These are phyloP conservation scores for Scopus umbretta DNA, from an alignment of 2,113 vertebrate genomes.

Conservation along the genomic window DNA sequence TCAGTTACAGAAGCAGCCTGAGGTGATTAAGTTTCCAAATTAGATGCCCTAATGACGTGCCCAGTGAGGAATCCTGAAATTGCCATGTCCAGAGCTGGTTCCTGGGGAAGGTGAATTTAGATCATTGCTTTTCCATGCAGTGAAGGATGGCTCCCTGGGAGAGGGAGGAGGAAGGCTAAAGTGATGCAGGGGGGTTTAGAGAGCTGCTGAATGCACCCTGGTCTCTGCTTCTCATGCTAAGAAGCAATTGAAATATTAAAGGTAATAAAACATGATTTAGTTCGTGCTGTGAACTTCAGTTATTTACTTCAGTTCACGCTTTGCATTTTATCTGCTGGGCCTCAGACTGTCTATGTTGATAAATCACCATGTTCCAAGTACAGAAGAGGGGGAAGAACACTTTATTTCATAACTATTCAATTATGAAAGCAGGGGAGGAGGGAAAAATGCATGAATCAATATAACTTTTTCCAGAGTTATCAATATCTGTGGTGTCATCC, in stretches of 20 bases:
- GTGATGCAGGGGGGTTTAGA: neutral
- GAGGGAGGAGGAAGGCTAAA: neutral
- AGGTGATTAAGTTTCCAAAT: neutral
- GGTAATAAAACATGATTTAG: slow-evolving; percentile 60
- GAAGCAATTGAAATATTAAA: slow-evolving; percentile 64
- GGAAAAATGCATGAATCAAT: neutral
- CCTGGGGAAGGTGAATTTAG: neutral
- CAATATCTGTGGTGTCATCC: neutral
- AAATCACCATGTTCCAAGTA: slow-evolving; percentile 47
- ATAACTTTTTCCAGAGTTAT: slow-evolving; percentile 7
- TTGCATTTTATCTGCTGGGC: slow-evolving; percentile 60
- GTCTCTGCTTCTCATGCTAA: slow-evolving; percentile 37
- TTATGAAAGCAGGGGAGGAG: slow-evolving; percentile 36
- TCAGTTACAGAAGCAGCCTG: neutral
- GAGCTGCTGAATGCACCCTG: neutral
- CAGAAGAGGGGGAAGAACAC: slow-evolving; percentile 14
- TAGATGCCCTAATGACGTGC: neutral
- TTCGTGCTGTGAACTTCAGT: slow-evolving; percentile 57
- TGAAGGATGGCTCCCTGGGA: neutral
- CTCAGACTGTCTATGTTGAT: slow-evolving; percentile 51
- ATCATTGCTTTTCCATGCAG: neutral
- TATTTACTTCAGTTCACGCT: slow-evolving; percentile 54
- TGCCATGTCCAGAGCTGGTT: neutral
- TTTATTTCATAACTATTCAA: slow-evolving; percentile 56
- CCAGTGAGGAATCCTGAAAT: neutral